phyloP scores from a whole-genome alignment of 2,797 vertebrate species.

The Gallinago stenura region DNA sequence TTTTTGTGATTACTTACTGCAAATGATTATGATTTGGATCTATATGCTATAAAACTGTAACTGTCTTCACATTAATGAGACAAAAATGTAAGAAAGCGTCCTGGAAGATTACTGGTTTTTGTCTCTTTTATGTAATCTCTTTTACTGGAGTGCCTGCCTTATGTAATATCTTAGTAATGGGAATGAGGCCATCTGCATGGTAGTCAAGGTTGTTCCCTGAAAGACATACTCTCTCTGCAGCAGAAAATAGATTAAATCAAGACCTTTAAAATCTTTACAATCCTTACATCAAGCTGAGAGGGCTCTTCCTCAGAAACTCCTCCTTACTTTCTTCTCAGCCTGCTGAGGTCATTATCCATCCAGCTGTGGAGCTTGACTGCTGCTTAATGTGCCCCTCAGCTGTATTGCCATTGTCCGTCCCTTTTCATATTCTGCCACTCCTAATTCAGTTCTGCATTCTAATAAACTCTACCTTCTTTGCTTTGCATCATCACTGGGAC shows the following conservation, averaged over 20 bases:
- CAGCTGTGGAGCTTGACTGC: not conserved
- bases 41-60: not conserved
- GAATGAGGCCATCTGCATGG: conserved; percentile 2
- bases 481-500: not conserved
- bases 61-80: not conserved
- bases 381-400: not conserved
- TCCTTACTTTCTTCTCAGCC: not conserved
- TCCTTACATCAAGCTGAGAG: not conserved
- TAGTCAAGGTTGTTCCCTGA: conserved; percentile 28
- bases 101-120: not conserved
- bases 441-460: not conserved
- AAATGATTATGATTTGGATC: not conserved
- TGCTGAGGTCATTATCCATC: fast-evolving
- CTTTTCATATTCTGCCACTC: not conserved
- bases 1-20: not conserved
- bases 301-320: not conserved
- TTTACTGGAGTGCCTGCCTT: conserved; percentile 10
- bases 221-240: not conserved
- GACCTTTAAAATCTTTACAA: not conserved
- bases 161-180: conserved; percentile 25
- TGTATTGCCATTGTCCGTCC: not conserved
- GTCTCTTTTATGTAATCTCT: conserved; percentile 29
- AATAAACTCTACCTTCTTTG: not conserved
- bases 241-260: not conserved
- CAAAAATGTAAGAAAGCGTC: not conserved